These are phyloP conservation scores for Sinohyriopsis cumingii DNA, from an alignment of 2,888 invertebrate species.

Conservation along the genomic window DNA sequence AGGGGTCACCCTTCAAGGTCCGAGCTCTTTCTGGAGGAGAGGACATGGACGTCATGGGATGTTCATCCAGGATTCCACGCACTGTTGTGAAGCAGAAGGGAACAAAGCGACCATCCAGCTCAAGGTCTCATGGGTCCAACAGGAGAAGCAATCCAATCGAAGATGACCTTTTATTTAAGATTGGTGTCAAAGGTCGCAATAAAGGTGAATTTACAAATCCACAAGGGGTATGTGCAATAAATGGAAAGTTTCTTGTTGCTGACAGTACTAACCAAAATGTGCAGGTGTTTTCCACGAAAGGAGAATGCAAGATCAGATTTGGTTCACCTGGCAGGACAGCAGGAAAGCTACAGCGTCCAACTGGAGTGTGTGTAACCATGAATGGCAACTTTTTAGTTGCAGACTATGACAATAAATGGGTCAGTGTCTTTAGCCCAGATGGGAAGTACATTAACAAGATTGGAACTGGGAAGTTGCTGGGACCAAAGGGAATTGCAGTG, in stretches of 20 bases:
- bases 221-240: conserved; percentile 73
- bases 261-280: conserved; percentile 75
- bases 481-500: conserved; percentile 75
- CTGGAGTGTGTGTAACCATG: conserved; percentile 73
- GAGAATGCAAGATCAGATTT: conserved; percentile 72
- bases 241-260: conserved; percentile 72
- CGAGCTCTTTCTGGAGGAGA: conserved; percentile 59
- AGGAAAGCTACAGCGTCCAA: conserved; percentile 75
- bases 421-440: conserved; percentile 73
- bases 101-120: conserved; percentile 70
- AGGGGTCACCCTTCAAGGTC: conserved; percentile 72
- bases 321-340: conserved; percentile 73
- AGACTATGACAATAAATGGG: conserved; percentile 76
- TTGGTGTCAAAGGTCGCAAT: conserved; percentile 74
- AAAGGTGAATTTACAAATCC: conserved; percentile 76
- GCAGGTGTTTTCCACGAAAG: conserved; percentile 68
- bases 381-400: conserved; percentile 74
- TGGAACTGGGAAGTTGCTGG: conserved; percentile 74
- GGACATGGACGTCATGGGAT: conserved; percentile 59
- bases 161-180: conserved; percentile 73
- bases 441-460: conserved; percentile 74
- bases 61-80: conserved; percentile 66
- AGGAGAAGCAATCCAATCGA: conserved; percentile 71
- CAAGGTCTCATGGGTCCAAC: conserved; percentile 71
- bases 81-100: conserved; percentile 71